Base-by-base conservation (phyloP, 92 coral and sea anemone genomes). In the Zoanthus solanderi region DNA sequence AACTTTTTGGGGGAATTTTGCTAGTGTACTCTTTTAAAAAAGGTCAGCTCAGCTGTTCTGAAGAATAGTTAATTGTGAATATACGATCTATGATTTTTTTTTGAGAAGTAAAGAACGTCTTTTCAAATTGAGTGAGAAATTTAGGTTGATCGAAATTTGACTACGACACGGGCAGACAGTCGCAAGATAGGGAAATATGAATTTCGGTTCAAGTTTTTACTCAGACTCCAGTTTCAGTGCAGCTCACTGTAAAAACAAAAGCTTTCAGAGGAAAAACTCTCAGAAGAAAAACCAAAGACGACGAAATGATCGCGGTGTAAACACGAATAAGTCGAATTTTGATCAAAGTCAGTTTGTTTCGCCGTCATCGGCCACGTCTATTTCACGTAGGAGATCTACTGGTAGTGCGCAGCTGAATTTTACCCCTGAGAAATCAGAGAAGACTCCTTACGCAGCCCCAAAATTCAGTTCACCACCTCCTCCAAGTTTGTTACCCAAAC, bases 401-500 rank as follows among this genome's bases (percentile, higher is more conserved):
- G 84, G 79, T 61, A 75, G 84, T n/a, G 66, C 44, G 5, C 77
- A 88, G 72, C 73, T 87, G 58, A 80, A 80, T 37, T 63, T 29
- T 65, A 58, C 94, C 53, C 88, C 95, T 74, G 94, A 86, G 72
- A 81, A 81, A 81, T 88, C 93, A 52, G 94, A 86, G 56, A 81
- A 81, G 45, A 85, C 94, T 42, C 98, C 96, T 5, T 95, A 95
- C 47, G 98, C 98, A 72, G 98, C 92, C 37, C 94, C 98, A 4
- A 95, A 95, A 83, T 95, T 95, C 83, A 95, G 98, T 71, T 93
- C 96, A 72, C 98, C 98, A 11, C 98, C 98, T 15, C 94, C 96
- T 29, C 98, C 98, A 76, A 93, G 98, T 81, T 85, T 91, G 34
- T 87, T 95, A 4, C 98, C 98, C 2, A 95, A 93, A 87, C 98